These are phyloP conservation scores for Eupithecia dodoneata DNA, from an alignment of 2,888 invertebrate genomes.

Conservation along the genomic window DNA sequence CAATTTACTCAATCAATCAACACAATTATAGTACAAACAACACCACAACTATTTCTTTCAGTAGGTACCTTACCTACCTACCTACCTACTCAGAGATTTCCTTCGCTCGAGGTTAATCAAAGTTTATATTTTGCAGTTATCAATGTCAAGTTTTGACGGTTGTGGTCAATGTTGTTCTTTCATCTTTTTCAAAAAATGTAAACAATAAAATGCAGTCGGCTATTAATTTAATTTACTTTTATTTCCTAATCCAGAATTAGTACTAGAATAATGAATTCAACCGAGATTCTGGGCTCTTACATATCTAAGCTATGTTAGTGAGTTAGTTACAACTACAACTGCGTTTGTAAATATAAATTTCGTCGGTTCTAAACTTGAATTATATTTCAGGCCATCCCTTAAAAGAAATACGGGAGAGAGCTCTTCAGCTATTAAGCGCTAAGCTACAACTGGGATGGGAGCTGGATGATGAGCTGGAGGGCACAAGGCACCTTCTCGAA, in stretches of 20 bases:
- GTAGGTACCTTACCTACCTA: no score
- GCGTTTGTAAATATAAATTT: not conserved
- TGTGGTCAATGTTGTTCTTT: no score
- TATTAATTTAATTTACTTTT: not conserved
- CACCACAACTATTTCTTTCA: no score
- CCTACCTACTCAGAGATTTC: no score
- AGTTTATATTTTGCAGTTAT: no score
- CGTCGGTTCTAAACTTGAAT: not conserved
- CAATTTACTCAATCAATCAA: no score
- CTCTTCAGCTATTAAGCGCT: slow-evolving; percentile 81
- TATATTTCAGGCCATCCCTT: slow-evolving; percentile 78
- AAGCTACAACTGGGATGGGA: slow-evolving; percentile 87
- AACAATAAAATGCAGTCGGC: slow-evolving; percentile 10
- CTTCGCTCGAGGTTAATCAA: no score
- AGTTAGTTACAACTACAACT: slow-evolving; percentile 1
- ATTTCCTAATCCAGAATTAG: not conserved
- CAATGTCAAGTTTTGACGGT: no score
- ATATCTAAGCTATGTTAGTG: slow-evolving; percentile 61
- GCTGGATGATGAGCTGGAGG: slow-evolving; percentile 84
- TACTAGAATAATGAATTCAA: slow-evolving; percentile 42
- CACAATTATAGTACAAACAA: no score
- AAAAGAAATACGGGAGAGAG: slow-evolving; percentile 84
- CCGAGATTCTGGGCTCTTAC: slow-evolving; percentile 53
- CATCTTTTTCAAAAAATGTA: slow-evolving; percentile 19
- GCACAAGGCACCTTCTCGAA: slow-evolving; percentile 84